Conservation (phyloP, 2,797 vertebrate species). For the Amphiprion clarkii region DNA sequence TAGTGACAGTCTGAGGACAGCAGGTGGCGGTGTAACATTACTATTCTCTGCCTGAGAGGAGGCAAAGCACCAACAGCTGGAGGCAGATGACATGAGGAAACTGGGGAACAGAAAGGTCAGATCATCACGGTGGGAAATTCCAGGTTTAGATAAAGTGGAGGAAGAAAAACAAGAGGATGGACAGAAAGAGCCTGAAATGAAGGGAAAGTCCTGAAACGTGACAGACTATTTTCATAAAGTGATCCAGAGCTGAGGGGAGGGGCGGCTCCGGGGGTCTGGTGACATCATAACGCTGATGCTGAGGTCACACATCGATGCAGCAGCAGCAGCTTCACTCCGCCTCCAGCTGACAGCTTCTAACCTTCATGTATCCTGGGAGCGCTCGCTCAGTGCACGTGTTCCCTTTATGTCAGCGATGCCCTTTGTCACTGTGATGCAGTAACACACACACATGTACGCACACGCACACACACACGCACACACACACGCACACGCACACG, state of each 20-base stretch:
- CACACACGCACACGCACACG: too few relatives aligned
- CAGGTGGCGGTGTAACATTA: slow-evolving; percentile 65
- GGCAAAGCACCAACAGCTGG: slow-evolving; percentile 37
- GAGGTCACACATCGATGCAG: slow-evolving; percentile 38
- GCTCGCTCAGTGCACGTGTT: not conserved
- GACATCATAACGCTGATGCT: slow-evolving; percentile 1
- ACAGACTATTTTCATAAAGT: slow-evolving; percentile 17
- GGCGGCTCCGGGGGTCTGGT: slow-evolving; percentile 14
- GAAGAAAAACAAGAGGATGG: not conserved
- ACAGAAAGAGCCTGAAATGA: not conserved
- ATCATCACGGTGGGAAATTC: slow-evolving; percentile 46
- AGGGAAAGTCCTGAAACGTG: not conserved
- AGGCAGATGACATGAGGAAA: slow-evolving; percentile 43
- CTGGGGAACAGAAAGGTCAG: not conserved
- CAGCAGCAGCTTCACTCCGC: not conserved
- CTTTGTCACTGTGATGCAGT: not conserved
- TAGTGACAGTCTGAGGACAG: slow-evolving; percentile 26
- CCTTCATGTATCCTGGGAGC: slow-evolving; percentile 15
- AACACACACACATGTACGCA: not conserved
- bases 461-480: too few relatives aligned
- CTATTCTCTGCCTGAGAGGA: slow-evolving; percentile 1
- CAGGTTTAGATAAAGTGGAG: slow-evolving; percentile 42
- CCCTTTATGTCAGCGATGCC: not conserved
- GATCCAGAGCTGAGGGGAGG: slow-evolving; percentile 13
- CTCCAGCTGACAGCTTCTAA: slow-evolving; percentile 21